Evolutionary conservation across 2,888 invertebrate genomes (phyloP).

Genomic region (Scaptomyza cyrtandrae): DNA sequence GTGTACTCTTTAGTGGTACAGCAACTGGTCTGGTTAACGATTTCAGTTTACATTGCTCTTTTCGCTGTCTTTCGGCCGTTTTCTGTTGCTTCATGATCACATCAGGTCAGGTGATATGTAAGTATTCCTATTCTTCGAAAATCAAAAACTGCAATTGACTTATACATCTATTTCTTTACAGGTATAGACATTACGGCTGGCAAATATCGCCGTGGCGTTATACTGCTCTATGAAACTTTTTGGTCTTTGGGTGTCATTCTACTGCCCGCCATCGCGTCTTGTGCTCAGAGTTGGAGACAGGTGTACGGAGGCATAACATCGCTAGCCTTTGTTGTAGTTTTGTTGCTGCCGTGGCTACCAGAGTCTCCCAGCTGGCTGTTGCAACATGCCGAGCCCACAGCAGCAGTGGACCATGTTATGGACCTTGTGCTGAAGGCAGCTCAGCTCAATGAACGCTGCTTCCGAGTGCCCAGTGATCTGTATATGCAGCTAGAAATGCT

Average conservation of each 20-base stretch:
- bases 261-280: conserved; percentile 82
- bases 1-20: conserved; percentile 83
- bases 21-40: conserved; percentile 82
- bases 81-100: conserved; percentile 85
- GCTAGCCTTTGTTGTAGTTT: conserved; percentile 81
- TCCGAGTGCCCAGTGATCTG: conserved; percentile 78
- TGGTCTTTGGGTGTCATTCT: conserved; percentile 85
- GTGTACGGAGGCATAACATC: conserved; percentile 84
- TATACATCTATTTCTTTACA: conserved; percentile 36
- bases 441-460: conserved; percentile 79
- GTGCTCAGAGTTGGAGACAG: conserved; percentile 83
- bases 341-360: conserved; percentile 84
- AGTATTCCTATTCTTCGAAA: conserved; percentile 43
- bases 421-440: conserved; percentile 80
- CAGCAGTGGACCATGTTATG: conserved; percentile 75
- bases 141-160: not conserved
- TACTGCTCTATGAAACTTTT: conserved; percentile 84
- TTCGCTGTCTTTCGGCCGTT: conserved; percentile 83
- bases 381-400: conserved; percentile 67
- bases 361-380: conserved; percentile 85
- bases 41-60: conserved; percentile 83
- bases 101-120: conserved; percentile 84
- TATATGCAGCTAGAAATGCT: conserved; percentile 66
- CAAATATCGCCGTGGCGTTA: conserved; percentile 77
- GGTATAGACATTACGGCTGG: conserved; percentile 84